These are phyloP conservation scores for Cyanistes caeruleus DNA, from an alignment of 2,113 vertebrate species.

Conservation along the genomic window DNA sequence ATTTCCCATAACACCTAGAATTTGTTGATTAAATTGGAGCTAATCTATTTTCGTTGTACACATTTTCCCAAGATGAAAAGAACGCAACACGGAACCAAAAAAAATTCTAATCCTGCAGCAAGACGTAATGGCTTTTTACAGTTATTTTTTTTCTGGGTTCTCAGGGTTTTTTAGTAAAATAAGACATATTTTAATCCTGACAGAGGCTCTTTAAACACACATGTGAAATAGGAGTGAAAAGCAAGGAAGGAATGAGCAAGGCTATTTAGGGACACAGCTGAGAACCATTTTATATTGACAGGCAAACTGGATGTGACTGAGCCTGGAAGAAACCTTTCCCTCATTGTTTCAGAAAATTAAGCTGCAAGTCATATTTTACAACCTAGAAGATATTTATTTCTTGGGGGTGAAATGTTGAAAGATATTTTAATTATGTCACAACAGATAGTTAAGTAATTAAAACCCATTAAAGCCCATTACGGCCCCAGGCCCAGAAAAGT, in stretches of 20 bases:
- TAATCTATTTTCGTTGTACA: slow-evolving; percentile 39
- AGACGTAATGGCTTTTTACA: slow-evolving; percentile 6
- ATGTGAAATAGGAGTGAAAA: slow-evolving; percentile 31
- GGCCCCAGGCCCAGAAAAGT: not conserved
- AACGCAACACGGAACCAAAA: not conserved
- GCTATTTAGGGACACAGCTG: slow-evolving; percentile 50
- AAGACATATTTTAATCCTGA: slow-evolving; percentile 45
- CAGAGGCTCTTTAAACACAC: slow-evolving; percentile 23
- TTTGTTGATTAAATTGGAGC: slow-evolving; percentile 39
- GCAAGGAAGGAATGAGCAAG: not conserved
- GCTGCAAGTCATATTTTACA: slow-evolving; percentile 8
- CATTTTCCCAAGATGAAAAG: slow-evolving; percentile 4
- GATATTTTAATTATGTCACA: slow-evolving; percentile 53
- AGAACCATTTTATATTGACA: slow-evolving; percentile 15
- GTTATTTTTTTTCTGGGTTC: slow-evolving; percentile 12
- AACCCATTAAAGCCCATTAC: not conserved
- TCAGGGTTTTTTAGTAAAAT: not conserved
- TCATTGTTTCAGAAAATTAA: not conserved
- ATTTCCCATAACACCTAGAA: not conserved
- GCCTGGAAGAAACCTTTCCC: not conserved
- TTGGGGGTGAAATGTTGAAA: slow-evolving; percentile 5
- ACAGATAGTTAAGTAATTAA: slow-evolving; percentile 49
- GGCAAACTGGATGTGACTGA: not conserved
- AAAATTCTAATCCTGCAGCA: not conserved
- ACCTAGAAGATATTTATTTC: slow-evolving; percentile 3